phyloP scores from a whole-genome alignment of 2,888 invertebrate genomes.

The Tetramorium bicarinatum region DNA sequence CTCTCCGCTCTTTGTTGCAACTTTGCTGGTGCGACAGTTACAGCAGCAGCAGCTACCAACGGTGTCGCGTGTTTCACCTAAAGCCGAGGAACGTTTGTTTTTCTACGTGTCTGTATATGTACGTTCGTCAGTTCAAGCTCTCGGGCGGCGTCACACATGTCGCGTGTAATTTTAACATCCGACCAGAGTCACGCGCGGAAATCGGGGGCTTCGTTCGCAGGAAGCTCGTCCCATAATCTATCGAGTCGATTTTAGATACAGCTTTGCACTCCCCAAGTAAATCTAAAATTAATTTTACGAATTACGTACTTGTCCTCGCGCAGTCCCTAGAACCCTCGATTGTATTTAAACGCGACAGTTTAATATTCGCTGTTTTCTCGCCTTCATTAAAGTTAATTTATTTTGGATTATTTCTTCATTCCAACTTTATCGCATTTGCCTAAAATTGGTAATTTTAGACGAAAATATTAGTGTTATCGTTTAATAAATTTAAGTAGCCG shows the following conservation, averaged over 20 bases:
- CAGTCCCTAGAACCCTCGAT: not conserved
- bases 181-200: not conserved
- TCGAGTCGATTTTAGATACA: constrained; percentile 5
- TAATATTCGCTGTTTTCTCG: not conserved
- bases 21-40: not conserved
- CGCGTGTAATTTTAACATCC: constrained; percentile 42
- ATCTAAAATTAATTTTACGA: not conserved
- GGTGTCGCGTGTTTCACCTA: constrained; percentile 58
- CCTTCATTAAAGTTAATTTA: constrained; percentile 6
- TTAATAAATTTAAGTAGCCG: not conserved
- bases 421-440: not conserved
- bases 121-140: not conserved
- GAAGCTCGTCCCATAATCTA: constrained; percentile 13
- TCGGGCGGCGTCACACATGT: constrained; percentile 25
- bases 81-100: constrained; percentile 35
- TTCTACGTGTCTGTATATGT: constrained; percentile 7
- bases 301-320: not conserved
- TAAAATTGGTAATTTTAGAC: not conserved
- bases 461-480: not conserved
- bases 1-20: not conserved
- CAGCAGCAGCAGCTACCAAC: constrained; percentile 10
- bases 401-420: not conserved
- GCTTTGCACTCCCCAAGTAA: not conserved
- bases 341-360: not conserved
- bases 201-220: not conserved